phyloP scores from a whole-genome alignment of 2,888 invertebrate genomes.

The Tetanocera ferruginea region DNA sequence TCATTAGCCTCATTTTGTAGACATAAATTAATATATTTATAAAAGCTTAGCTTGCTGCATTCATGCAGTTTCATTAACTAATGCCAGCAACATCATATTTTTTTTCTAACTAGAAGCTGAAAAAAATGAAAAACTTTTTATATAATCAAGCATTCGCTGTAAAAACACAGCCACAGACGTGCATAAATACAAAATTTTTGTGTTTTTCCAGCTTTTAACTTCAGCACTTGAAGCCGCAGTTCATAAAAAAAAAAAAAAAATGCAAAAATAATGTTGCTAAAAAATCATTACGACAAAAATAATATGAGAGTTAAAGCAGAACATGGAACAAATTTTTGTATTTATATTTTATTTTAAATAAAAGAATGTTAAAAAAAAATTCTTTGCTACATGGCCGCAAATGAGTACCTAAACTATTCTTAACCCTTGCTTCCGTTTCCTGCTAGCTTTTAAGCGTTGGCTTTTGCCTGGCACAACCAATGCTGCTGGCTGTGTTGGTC shows the following conservation, averaged over 20 bases:
- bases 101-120: no score
- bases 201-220: not conserved
- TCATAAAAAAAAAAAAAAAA: not conserved
- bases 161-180: not conserved
- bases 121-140: not conserved
- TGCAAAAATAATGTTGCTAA: not conserved
- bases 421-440: constrained; percentile 7
- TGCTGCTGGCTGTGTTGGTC: not conserved
- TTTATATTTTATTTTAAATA: not conserved
- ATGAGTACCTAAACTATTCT: constrained; percentile 15
- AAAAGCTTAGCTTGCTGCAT: no score
- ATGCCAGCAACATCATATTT: no score
- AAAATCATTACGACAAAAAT: no score
- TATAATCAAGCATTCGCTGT: not conserved
- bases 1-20: no score
- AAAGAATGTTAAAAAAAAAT: not conserved
- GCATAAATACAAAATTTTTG: no score
- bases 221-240: not conserved
- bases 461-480: not conserved
- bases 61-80: no score
- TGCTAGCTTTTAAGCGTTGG: not conserved
- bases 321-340: no score
- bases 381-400: not conserved
- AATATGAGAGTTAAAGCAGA: no score
- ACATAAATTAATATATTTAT: no score